Evolutionary conservation across 1,140 invertebrate species (phyloP).

Genomic region (Tetranychus urticae): DNA sequence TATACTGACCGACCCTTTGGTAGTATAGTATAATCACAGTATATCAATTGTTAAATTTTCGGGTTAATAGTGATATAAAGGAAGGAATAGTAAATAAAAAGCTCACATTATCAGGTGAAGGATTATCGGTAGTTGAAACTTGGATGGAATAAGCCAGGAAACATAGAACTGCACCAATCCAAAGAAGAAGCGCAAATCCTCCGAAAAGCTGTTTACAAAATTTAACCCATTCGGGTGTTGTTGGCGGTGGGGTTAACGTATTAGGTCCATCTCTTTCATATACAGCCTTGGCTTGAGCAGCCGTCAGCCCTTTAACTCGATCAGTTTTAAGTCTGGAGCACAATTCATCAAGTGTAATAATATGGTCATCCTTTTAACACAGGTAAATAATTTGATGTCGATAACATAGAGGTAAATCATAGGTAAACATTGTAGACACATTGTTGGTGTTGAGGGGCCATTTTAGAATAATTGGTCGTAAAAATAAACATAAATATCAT

Average conservation of each 20-base stretch:
- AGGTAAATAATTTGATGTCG: no score
- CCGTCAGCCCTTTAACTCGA: constrained; percentile 31
- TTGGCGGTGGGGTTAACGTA: constrained; percentile 31
- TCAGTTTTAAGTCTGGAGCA: constrained; percentile 85
- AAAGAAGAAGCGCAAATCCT: constrained; percentile 48
- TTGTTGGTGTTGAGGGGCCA: no score
- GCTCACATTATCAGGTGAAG: constrained; percentile 29
- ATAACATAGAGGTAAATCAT: no score
- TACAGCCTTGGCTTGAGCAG: not conserved
- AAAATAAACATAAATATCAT: no score
- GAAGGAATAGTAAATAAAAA: not conserved
- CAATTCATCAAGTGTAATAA: constrained; percentile 80
- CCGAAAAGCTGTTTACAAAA: constrained; percentile 36
- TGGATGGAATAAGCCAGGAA: constrained; percentile 35
- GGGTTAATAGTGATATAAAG: not conserved
- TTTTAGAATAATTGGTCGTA: no score
- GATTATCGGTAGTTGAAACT: constrained; percentile 19
- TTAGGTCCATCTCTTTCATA: constrained; percentile 27
- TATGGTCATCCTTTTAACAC: constrained; percentile 49
- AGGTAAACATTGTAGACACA: no score
- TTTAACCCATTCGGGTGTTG: constrained; percentile 20
- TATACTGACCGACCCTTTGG: no score
- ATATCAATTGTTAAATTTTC: no score
- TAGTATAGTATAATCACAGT: no score
- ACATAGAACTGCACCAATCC: constrained; percentile 46